phyloP scores from a whole-genome alignment of 23 tunicate species.

The Trididemnum miniatum region DNA sequence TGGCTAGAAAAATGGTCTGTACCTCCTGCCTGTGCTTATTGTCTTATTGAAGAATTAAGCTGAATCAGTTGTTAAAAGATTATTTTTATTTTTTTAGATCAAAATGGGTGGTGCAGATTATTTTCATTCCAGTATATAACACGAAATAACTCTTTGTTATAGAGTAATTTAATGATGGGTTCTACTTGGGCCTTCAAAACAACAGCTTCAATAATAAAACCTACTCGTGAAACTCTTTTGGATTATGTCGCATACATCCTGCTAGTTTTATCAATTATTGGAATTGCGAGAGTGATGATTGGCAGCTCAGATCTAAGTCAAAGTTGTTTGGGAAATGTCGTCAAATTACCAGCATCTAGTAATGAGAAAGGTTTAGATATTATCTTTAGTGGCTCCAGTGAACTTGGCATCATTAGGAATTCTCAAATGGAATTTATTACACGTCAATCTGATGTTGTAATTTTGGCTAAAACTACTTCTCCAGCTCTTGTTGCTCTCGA shows the following conservation, averaged over 20 bases:
- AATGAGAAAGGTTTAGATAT: not conserved
- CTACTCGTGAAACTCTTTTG: slow-evolving; percentile 55
- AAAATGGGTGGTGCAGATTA: too few species aligned
- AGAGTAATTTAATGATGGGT: too few species aligned
- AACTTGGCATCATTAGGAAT: too few species aligned
- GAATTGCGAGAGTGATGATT: slow-evolving; percentile 50
- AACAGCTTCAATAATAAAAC: slow-evolving; percentile 55
- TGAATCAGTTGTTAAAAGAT: too few species aligned
- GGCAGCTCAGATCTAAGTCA: slow-evolving; percentile 38
- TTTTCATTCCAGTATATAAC: too few species aligned
- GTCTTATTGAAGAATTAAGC: too few species aligned
- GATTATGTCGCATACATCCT: slow-evolving; percentile 61
- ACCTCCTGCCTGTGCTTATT: too few species aligned
- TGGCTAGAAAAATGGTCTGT: too few species aligned
- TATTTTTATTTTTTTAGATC: too few species aligned
- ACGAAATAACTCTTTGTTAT: too few species aligned
- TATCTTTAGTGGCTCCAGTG: not conserved
- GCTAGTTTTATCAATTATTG: slow-evolving; percentile 39
- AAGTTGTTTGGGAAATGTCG: not conserved
- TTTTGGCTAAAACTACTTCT: not conserved
- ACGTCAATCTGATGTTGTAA: not conserved
- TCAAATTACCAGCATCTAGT: not conserved
- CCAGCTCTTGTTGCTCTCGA: not conserved
- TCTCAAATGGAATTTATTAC: not conserved
- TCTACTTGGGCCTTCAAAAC: slow-evolving; percentile 53